Evolutionary conservation across 2,888 invertebrate species (phyloP), one percentile per base, ranked within the genome.

Genomic region (Laspeyria flexula): DNA sequence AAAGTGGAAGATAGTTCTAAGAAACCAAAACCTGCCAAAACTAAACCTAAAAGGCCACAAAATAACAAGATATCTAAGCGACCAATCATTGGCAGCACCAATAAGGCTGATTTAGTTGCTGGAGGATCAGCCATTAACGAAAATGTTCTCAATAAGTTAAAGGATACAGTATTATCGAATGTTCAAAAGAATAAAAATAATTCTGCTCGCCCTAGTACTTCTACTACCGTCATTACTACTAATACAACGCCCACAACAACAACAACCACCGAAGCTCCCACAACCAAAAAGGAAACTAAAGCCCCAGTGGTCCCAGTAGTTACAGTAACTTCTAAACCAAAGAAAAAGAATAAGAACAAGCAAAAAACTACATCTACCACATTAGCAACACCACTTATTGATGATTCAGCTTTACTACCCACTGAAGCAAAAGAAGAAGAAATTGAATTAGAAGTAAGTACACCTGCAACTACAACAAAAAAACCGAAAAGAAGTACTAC

Each of bases 91-190:
- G 88, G 83, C 0, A 92, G 89, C 54, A 86, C 87, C 7, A 90
- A 92, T 53, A 93, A 92, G 72, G 85, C 92, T 29, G 92, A 92
- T 60, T 76, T 92, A 46, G 79, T 91, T 23, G 90, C 92, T 30
- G 83, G 88, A 56, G 91, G 91, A 13, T 91, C 91, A 18, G 91
- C 89, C 21, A 88, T 92, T 12, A 92, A 84, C 60, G 93, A 93
- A 74, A 92, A 92, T 69, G 87, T 88, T 1, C 86, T 93, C 30
- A 94, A 94, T 1, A 95, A 95, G 83, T 83, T 95, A 11, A 95
- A 95, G 71, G 94, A 95, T 4, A 94, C 95, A 0, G 88, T 94
- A 16, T 69, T 94, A 5, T 90, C 93, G 23, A 93, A 93, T 64
- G 88, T 92, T 0, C 90, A 93, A 55, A 93, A 93, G 62, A 92